Percentiles rank a stretch among this genome's conserved stretches.
phyloP scores from a whole-genome alignment of 2,797 vertebrate species.

The Ctenopoma multispine region DNA sequence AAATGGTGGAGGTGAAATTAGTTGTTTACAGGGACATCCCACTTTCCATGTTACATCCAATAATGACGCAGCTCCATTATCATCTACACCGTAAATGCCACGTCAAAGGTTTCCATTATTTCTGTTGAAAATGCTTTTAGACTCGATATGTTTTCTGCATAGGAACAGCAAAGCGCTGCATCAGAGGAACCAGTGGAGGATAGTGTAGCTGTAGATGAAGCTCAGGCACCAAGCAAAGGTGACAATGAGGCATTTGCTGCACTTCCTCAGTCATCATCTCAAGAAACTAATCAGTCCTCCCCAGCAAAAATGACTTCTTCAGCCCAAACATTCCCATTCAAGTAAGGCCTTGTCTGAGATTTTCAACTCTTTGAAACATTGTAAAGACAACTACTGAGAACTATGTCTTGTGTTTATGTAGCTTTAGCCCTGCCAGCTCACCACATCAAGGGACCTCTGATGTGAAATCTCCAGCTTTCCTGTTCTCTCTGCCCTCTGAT shows the following conservation, averaged over 20 bases:
- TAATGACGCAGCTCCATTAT: neutral
- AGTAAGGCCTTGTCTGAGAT: conserved; percentile 62
- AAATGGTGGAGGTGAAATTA: neutral
- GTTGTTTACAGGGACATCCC: neutral
- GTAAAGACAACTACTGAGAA: conserved; percentile 9
- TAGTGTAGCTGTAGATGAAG: conserved; percentile 37
- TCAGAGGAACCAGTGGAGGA: conserved; percentile 40
- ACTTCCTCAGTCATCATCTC: conserved; percentile 42
- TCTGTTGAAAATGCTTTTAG: neutral
- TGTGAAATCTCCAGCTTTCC: conserved; percentile 76
- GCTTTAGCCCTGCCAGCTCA: conserved; percentile 72
- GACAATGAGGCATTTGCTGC: conserved; percentile 19
- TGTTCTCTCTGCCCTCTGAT: conserved; percentile 76
- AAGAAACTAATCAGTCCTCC: conserved; percentile 48
- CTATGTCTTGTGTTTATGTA: conserved; percentile 32
- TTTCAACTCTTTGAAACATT: neutral
- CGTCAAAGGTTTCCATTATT: neutral
- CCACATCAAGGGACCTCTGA: conserved; percentile 50
- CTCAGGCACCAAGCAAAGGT: conserved; percentile 32
- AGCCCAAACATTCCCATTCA: conserved; percentile 76
- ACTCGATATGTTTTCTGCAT: neutral
- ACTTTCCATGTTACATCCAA: neutral
- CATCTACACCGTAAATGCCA: neutral
- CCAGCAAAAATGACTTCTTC: conserved; percentile 52
- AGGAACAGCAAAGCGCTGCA: conserved; percentile 53